A percentile compares a stretch with the other conserved stretches of the same genome.
phyloP scores from a whole-genome alignment of 2,113 vertebrate genomes.

The Phyllostomus hastatus region DNA sequence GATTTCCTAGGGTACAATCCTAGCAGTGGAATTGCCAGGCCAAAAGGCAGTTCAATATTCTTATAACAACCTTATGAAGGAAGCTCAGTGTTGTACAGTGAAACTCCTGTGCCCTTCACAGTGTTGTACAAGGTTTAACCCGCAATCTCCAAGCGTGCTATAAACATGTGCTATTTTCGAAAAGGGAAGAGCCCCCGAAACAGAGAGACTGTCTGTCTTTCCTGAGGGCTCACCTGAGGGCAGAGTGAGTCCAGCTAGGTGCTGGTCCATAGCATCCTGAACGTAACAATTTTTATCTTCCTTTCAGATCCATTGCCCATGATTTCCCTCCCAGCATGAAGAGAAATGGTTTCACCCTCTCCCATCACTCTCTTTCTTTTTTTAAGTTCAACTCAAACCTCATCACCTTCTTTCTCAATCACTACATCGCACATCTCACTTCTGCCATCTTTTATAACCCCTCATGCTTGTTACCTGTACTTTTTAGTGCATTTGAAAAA shows the following conservation, averaged over 20 bases:
- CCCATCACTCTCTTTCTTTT: not conserved
- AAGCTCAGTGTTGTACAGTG: not conserved
- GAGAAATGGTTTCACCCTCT: not conserved
- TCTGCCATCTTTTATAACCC: not conserved
- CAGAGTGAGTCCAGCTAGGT: not conserved
- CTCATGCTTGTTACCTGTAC: not conserved
- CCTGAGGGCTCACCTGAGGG: not conserved
- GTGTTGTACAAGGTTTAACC: not conserved
- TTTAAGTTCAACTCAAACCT: not conserved
- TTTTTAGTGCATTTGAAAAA: not conserved
- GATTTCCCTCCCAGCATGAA: not conserved
- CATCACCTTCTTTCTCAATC: not conserved
- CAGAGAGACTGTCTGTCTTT: not conserved
- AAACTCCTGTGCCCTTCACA: not conserved
- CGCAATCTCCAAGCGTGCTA: not conserved
- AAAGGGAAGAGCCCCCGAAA: not conserved
- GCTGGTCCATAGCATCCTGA: not conserved
- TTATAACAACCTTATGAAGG: not conserved
- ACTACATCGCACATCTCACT: not conserved
- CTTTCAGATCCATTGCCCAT: not conserved
- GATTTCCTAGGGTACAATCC: no score
- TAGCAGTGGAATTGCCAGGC: no score
- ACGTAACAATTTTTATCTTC: not conserved
- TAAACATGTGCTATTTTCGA: not conserved
- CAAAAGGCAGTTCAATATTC: not conserved